Base-by-base conservation (phyloP, 2,888 invertebrate species). In the Metallyticus violacea region DNA sequence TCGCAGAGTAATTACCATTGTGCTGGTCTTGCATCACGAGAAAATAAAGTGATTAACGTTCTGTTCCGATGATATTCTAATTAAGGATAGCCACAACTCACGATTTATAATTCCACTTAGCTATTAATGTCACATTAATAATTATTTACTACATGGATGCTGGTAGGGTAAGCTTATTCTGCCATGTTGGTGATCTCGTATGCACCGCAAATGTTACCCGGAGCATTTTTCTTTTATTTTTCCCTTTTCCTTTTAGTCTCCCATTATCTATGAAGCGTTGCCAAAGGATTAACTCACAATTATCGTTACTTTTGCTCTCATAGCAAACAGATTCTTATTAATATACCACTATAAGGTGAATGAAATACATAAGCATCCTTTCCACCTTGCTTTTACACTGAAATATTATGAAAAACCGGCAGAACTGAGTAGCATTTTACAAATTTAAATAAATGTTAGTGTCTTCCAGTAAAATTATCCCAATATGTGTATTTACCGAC, bases 1-100 rank as follows among this genome's bases (percentile, higher is more conserved):
- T 62, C 40, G 40, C 40, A 62, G 40, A 62, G 40, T 62, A 62
- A 62, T 62, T 62, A 62, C 40, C 40, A 62, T 62, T 62, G 40
- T 62, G 40, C 40, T 62, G 40, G 40, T 62, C 40, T 62, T 62
- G 40, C 40, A 62, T 62, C 40, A 62, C 40, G 40, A 62, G 40
- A 62, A 80, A 80, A 80, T 80, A 80, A 80, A 80, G 79, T 80
- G 79, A 80, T 80, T 80, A 80, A 80, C 29, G 29, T 80, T 28
- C 25, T 28, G 15, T 28, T 28, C n/a, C 9, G 79, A 80, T 25
- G 79, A 80, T 80, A 25, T 80, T 80, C 28, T 80, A 80, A 80
- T 80, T 80, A 80, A 80, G 29, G 28, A 9, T 80, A 80, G 28
- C 28, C n/a, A 62, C 40, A 62, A 62, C 40, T 62, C 40, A 62